phyloP scores from a whole-genome alignment of 2,888 invertebrate genomes.

The Hirtodrosophila histrioides region DNA sequence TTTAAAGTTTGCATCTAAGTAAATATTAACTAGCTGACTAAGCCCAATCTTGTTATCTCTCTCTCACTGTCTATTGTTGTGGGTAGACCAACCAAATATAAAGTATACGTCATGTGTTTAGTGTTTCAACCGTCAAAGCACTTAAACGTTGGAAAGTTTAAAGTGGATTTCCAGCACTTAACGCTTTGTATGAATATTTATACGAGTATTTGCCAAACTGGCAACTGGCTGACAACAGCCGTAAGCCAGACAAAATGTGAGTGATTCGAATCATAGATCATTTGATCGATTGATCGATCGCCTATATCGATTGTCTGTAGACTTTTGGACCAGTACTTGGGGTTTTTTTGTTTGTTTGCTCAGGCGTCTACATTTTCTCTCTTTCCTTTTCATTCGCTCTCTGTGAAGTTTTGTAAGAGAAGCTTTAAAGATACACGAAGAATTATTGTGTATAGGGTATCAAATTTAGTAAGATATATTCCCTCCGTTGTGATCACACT shows the following conservation, averaged over 20 bases:
- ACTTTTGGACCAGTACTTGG: neutral
- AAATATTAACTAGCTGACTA: slow-evolving; percentile 10
- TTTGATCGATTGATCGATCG: slow-evolving; percentile 34
- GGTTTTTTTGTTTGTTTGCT: neutral
- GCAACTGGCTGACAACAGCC: slow-evolving; percentile 50
- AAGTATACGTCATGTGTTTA: slow-evolving; percentile 41
- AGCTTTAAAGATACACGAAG: too few species aligned
- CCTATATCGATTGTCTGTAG: slow-evolving; percentile 3
- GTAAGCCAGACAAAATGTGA: slow-evolving; percentile 32
- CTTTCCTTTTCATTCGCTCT: too few species aligned
- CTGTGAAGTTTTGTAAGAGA: too few species aligned
- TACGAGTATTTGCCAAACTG: slow-evolving; percentile 30
- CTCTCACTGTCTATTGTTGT: neutral
- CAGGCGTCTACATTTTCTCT: slow-evolving; percentile 1
- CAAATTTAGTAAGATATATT: too few species aligned
- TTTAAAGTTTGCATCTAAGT: slow-evolving; percentile 5
- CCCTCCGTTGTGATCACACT: too few species aligned
- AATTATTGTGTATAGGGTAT: too few species aligned
- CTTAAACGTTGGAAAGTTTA: slow-evolving; percentile 37
- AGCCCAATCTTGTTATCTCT: neutral
- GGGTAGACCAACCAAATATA: slow-evolving; percentile 22
- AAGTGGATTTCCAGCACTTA: slow-evolving; percentile 17
- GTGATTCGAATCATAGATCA: slow-evolving; percentile 36
- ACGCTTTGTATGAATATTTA: slow-evolving; percentile 49
- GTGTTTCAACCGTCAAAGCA: slow-evolving; percentile 6